phyloP scores from a whole-genome alignment of 1,140 invertebrate genomes.

The Drosophila repletoides region DNA sequence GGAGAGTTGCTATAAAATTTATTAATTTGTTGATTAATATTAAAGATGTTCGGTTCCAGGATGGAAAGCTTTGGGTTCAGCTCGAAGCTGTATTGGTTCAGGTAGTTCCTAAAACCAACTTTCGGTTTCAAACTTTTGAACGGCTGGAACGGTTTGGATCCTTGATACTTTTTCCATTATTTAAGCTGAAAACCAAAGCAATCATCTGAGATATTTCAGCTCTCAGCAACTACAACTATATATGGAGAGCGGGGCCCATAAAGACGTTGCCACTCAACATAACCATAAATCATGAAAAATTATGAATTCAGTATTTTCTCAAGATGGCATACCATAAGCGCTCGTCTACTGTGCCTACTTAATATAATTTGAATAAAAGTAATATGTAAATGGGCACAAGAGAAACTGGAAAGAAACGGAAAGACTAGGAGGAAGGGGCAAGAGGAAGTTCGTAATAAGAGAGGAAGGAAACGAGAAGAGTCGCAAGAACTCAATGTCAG shows the following conservation, averaged over 20 bases:
- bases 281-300: slow-evolving; percentile 15
- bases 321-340: slow-evolving; percentile 38
- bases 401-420: neutral
- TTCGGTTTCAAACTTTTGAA: no score
- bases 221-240: neutral
- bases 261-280: neutral
- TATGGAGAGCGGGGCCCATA: slow-evolving; percentile 1
- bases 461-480: slow-evolving; percentile 14
- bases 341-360: slow-evolving; percentile 44
- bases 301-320: slow-evolving; percentile 39
- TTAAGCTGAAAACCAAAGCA: no score
- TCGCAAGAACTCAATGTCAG: slow-evolving; percentile 33
- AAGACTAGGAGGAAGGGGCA: neutral
- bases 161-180: no score
- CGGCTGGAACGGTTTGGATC: no score
- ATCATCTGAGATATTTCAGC: no score
- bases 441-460: slow-evolving; percentile 5
- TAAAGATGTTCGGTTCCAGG: no score
- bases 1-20: no score
- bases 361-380: slow-evolving; percentile 67
- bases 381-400: slow-evolving; percentile 54
- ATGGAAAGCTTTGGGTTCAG: no score
- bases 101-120: no score
- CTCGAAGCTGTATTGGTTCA: no score
- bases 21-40: no score